Percentiles rank a stretch among this genome's conserved stretches.
Conservation (phyloP, 2,888 invertebrate genomes). For the Lamellibrachia satsuma region DNA sequence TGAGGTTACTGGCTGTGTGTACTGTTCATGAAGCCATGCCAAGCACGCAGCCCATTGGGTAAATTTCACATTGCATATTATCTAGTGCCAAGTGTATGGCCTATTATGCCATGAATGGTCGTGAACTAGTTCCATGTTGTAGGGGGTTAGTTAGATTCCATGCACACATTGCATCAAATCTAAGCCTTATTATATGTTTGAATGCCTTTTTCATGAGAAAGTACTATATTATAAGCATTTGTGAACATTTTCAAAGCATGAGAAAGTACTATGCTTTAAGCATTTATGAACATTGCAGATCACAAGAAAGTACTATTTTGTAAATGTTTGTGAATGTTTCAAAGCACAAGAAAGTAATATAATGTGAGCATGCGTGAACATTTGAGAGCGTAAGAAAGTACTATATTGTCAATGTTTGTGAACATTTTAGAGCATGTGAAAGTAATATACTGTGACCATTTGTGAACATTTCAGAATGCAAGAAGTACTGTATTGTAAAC, state of each 20-base stretch:
- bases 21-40: no score
- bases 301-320: conserved; percentile 82
- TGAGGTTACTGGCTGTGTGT: no score
- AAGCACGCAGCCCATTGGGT: no score
- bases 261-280: conserved; percentile 80
- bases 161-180: no score
- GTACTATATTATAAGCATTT: neutral
- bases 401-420: neutral
- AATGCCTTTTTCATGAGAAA: neutral
- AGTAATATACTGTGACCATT: neutral
- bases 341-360: neutral
- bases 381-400: neutral
- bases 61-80: no score
- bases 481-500: no score
- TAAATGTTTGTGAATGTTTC: neutral
- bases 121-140: no score
- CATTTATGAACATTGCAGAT: conserved; percentile 70
- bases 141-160: no score
- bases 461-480: no score
- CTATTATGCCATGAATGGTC: no score
- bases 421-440: neutral
- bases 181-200: no score
- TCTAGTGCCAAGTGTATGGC: no score
- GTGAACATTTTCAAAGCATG: neutral
- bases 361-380: neutral